Evolutionary conservation across 35 echinoderm and acorn worm species (phyloP), one percentile per base, ranked within the genome.

Genomic region (Ptychodera flava): DNA sequence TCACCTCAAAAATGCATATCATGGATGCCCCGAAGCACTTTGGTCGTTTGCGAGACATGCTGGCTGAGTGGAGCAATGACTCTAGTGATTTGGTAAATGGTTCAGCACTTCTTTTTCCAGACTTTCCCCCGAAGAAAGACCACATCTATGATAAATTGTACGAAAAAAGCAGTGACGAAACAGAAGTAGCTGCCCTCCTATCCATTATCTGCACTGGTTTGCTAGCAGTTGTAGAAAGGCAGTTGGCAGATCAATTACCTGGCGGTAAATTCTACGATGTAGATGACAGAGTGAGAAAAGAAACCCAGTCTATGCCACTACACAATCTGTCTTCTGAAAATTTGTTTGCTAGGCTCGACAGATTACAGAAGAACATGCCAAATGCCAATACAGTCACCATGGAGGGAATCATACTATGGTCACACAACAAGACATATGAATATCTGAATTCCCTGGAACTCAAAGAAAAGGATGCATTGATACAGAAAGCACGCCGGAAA

Each of bases 371-470:
- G 76, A 80, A 92, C 37, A 91, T 91, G 89, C 89, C 89, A 29
- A 86, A 91, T 91, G 89, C 36, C 0, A 91, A 91, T 76, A 91
- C 91, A 30, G 85, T 93, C 30, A 89, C 87, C 12, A 89, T 93
- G 0, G 91, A 89, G 82, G 87, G 83, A 84, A 1, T 93, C 0
- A 83, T 93, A 34, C 31, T 93, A 1, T 93, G 91, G 87, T 85
- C 87, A 1, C 88, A 89, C 76, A 93, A 93, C 85, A 79, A 85
- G n/a, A 93, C 86, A 22, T 33, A 87, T 0, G 30, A 30, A 29
- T 93, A 89, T 38, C 37, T 93, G 16, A 81, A 93, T 85, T 84
- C 87, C 28, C 28, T 93, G 0, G 87, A 77, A 36, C 33, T 15
- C 31, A 38, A 85, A 15, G 75, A 89, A 1, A 28, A 81, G 32